phyloP scores from a whole-genome alignment of 2,888 invertebrate genomes.

The Thymelicus acteon region DNA sequence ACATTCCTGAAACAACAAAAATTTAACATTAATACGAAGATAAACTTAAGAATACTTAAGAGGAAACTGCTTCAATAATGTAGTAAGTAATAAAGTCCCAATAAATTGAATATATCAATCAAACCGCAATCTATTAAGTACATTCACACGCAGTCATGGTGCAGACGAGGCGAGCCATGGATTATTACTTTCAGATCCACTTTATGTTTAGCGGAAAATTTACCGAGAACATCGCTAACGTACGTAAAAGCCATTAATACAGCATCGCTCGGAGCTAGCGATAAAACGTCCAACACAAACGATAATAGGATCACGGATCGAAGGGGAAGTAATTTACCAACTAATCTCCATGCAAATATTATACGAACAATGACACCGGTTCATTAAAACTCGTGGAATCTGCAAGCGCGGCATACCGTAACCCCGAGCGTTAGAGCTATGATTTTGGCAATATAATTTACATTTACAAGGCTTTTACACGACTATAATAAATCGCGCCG shows the following conservation, averaged over 20 bases:
- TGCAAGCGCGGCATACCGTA: slow-evolving; percentile 18
- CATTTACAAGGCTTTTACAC: slow-evolving; percentile 33
- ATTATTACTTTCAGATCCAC: slow-evolving; percentile 34
- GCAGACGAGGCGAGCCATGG: slow-evolving; percentile 17
- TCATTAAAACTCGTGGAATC: slow-evolving; percentile 50
- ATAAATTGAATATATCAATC: slow-evolving; percentile 30
- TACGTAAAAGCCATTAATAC: slow-evolving; percentile 38
- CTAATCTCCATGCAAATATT: slow-evolving; percentile 76
- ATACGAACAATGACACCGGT: slow-evolving; percentile 57
- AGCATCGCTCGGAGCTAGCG: slow-evolving; percentile 34
- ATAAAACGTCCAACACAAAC: slow-evolving; percentile 42
- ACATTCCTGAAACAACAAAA: slow-evolving; percentile 13
- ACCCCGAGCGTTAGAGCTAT: slow-evolving; percentile 26
- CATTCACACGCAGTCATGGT: slow-evolving; percentile 31
- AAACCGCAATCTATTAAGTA: slow-evolving; percentile 22
- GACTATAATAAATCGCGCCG: slow-evolving; percentile 49
- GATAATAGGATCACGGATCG: slow-evolving; percentile 50
- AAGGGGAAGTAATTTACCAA: slow-evolving; percentile 67
- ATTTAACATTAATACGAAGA: not conserved
- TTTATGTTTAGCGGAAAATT: slow-evolving; percentile 37
- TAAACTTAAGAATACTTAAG: not conserved
- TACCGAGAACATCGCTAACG: slow-evolving; percentile 34
- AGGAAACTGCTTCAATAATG: not conserved
- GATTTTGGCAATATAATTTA: slow-evolving; percentile 38
- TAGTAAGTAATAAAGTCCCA: slow-evolving; percentile 11